A percentile compares a stretch with the other conserved stretches of the same genome.
These are phyloP conservation scores for Resseliella maxima DNA, from an alignment of 2,888 invertebrate species.

Conservation along the genomic window DNA sequence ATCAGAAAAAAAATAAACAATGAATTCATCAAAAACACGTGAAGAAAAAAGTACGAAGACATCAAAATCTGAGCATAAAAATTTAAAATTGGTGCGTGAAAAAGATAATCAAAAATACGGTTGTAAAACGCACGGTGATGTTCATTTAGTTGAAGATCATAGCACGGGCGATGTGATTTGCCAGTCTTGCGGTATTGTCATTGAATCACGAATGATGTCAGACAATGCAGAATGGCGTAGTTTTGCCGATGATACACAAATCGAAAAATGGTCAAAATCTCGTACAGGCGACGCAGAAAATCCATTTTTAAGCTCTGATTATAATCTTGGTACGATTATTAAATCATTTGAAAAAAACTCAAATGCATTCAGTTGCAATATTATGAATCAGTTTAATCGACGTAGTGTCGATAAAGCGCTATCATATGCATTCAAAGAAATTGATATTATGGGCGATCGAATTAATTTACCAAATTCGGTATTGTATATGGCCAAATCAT, in stretches of 20 bases:
- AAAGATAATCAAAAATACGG: neutral
- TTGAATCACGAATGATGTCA: neutral
- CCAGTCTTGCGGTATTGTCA: neutral
- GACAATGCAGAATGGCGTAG: slow-evolving; percentile 38
- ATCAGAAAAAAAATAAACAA: no score
- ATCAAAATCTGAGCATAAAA: neutral
- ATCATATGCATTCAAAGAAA: neutral
- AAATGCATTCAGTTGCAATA: neutral
- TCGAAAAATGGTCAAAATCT: neutral
- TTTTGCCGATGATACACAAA: neutral
- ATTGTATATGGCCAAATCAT: neutral
- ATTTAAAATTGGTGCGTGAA: neutral
- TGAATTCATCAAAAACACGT: neutral
- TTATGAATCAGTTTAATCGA: neutral
- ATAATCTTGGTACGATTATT: neutral
- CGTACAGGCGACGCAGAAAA: neutral
- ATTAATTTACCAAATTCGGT: neutral
- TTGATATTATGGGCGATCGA: neutral
- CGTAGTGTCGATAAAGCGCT: slow-evolving; percentile 25
- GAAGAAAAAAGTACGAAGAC: neutral
- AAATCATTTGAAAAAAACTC: neutral
- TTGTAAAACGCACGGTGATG: slow-evolving; percentile 1
- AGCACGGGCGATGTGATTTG: neutral
- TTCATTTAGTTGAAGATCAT: neutral
- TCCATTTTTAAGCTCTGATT: slow-evolving; percentile 25